Evolutionary conservation across 2,113 vertebrate genomes (phyloP).

Genomic region (Cavia aperea): DNA sequence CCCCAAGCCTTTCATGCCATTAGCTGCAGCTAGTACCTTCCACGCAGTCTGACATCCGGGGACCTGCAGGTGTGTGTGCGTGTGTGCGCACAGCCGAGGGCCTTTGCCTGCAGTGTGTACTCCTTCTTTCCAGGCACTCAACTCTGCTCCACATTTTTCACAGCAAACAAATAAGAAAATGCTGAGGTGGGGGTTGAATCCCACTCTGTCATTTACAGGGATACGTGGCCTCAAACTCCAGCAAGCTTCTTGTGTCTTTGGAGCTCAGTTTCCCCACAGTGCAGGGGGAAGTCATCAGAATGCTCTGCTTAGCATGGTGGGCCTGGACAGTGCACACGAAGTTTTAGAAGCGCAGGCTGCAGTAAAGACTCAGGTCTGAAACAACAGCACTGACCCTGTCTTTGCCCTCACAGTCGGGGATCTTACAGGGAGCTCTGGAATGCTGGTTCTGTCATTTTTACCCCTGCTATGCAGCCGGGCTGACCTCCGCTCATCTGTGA

Average conservation of each 20-base stretch:
- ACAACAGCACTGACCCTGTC: background rate
- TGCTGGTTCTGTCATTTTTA: background rate
- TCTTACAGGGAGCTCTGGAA: background rate
- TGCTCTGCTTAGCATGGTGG: no score
- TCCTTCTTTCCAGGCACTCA: background rate
- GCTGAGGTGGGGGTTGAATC: background rate
- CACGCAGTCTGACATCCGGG: background rate
- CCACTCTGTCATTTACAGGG: background rate
- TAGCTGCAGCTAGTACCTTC: background rate
- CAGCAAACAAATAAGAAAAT: background rate
- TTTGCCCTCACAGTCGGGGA: background rate
- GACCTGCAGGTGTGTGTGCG: background rate
- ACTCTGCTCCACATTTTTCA: background rate
- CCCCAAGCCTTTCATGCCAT: fast-evolving
- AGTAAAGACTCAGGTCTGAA: background rate
- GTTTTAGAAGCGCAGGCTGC: background rate
- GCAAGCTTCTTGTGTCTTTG: background rate
- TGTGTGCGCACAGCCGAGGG: background rate
- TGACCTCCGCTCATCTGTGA: background rate
- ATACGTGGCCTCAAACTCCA: background rate
- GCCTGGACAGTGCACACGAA: background rate
- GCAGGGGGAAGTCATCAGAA: background rate
- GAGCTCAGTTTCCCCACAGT: background rate
- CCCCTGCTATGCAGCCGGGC: background rate
- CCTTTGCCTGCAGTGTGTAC: background rate